phyloP scores from a whole-genome alignment of 2,888 invertebrate species.

The Galerucella calmariensis region DNA sequence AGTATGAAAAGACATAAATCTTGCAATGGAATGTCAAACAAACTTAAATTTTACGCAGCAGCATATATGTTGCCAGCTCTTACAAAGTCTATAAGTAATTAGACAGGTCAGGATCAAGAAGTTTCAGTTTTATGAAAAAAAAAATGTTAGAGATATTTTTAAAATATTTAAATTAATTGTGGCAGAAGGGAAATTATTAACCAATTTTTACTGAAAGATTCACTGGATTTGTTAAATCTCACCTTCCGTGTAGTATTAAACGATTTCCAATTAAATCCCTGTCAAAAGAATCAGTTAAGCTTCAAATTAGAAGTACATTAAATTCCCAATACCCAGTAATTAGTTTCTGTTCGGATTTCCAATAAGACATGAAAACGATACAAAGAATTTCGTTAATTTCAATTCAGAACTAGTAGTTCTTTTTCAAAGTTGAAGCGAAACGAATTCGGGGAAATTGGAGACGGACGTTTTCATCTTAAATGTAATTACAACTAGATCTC shows the following conservation, averaged over 20 bases:
- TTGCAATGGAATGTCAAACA: too few relatives aligned
- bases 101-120: too few relatives aligned
- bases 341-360: constrained; percentile 1
- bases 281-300: not conserved
- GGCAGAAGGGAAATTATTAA: too few relatives aligned
- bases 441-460: not conserved
- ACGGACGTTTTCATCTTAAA: not conserved
- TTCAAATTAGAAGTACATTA: not conserved
- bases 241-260: not conserved
- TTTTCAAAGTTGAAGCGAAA: not conserved
- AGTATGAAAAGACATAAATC: too few relatives aligned
- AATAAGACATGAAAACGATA: not conserved
- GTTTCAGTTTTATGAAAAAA: too few relatives aligned
- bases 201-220: too few relatives aligned
- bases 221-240: too few relatives aligned
- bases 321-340: not conserved
- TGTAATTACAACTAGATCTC: not conserved
- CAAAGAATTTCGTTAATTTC: not conserved
- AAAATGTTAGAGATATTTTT: too few relatives aligned
- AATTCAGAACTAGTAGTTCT: not conserved
- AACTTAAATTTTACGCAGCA: too few relatives aligned
- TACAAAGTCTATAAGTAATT: too few relatives aligned
- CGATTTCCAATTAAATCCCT: not conserved
- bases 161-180: too few relatives aligned
- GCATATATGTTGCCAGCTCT: too few relatives aligned